phyloP scores from a whole-genome alignment of 2,888 invertebrate genomes.

The Bibio marci region DNA sequence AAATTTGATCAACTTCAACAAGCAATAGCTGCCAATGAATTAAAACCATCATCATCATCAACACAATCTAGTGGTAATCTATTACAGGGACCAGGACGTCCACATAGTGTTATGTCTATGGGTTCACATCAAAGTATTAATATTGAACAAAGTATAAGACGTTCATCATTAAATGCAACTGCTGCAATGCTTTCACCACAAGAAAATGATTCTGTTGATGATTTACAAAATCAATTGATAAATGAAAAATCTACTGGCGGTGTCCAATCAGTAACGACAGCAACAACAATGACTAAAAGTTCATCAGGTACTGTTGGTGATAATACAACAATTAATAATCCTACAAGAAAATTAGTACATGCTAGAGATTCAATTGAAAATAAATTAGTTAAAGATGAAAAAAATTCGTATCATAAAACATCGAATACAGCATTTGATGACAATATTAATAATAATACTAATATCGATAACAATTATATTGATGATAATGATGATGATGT shows the following conservation, averaged over 20 bases:
- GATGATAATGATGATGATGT: conserved; percentile 10
- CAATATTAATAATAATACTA: background rate
- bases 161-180: conserved; percentile 1
- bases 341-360: conserved; percentile 17
- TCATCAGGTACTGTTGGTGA: background rate
- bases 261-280: too few species aligned
- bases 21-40: conserved; percentile 69
- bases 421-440: too few species aligned
- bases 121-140: background rate
- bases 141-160: background rate
- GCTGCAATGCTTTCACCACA: too few species aligned
- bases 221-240: background rate
- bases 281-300: background rate
- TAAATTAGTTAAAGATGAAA: conserved; percentile 10
- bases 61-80: conserved; percentile 22
- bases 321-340: too few species aligned
- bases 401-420: too few species aligned
- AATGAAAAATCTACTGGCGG: background rate
- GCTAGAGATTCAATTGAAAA: conserved; percentile 24
- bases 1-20: conserved; percentile 78
- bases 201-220: background rate
- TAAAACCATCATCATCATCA: conserved; percentile 39
- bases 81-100: conserved; percentile 2
- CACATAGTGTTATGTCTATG: conserved; percentile 2
- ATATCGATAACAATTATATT: conserved; percentile 8